Percentiles rank a stretch among this genome's conserved stretches.
These are phyloP conservation scores for Psittacus erithacus DNA, from an alignment of 2,113 vertebrate species.

Conservation along the genomic window DNA sequence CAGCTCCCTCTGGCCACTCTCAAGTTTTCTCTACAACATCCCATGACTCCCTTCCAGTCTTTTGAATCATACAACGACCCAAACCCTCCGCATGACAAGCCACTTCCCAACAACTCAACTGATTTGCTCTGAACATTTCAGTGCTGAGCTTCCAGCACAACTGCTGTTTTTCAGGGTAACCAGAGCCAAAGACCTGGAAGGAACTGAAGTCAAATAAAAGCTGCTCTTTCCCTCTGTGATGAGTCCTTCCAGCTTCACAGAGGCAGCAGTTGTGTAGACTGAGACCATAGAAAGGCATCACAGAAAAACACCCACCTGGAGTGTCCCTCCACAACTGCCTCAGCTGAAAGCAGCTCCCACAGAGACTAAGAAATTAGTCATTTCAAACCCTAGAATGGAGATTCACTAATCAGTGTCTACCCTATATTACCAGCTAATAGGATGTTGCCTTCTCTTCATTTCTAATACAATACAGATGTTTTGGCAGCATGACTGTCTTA, in stretches of 20 bases:
- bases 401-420: background rate
- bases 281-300: background rate
- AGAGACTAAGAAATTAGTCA: background rate
- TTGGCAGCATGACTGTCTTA: background rate
- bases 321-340: background rate
- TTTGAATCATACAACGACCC: background rate
- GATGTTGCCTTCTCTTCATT: background rate
- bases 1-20: background rate
- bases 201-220: background rate
- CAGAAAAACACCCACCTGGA: background rate
- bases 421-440: background rate
- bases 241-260: background rate
- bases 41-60: background rate
- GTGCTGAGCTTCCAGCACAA: background rate
- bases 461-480: background rate
- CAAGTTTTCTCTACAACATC: background rate
- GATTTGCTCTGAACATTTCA: background rate
- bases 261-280: background rate
- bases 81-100: background rate
- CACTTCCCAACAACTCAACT: fast-evolving
- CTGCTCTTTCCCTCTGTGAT: background rate
- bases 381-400: background rate
- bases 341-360: background rate
- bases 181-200: background rate
- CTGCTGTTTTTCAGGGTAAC: background rate